These are phyloP conservation scores for Homarus americanus DNA, from an alignment of 1,140 invertebrate genomes.

Conservation along the genomic window DNA sequence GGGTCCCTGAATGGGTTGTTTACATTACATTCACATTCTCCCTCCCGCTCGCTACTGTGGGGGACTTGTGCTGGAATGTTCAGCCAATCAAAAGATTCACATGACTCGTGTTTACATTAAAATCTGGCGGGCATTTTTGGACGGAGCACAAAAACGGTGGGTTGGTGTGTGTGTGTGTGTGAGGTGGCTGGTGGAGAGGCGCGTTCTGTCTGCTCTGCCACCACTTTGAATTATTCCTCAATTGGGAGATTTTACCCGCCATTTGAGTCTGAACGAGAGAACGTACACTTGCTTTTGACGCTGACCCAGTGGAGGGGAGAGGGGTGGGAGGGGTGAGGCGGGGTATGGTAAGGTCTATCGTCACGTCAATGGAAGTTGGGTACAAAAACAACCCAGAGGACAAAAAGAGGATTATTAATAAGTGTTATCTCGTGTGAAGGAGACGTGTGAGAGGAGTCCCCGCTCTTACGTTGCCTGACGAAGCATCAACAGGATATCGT, in stretches of 20 bases:
- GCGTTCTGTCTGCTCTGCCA: background rate
- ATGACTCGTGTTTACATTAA: slow-evolving; percentile 69
- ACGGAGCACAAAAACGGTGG: slow-evolving; percentile 18
- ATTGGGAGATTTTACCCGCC: slow-evolving; percentile 3
- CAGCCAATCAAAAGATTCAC: slow-evolving; percentile 65
- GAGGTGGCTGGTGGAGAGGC: no score
- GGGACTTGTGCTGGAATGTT: slow-evolving; percentile 67
- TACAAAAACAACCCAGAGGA: no score
- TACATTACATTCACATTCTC: slow-evolving; percentile 61
- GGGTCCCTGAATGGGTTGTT: slow-evolving; percentile 61
- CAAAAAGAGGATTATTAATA: no score
- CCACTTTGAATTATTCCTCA: background rate
- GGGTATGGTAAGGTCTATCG: background rate
- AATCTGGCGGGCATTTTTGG: slow-evolving; percentile 45
- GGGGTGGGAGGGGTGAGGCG: no score
- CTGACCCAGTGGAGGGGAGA: background rate
- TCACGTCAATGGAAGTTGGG: background rate
- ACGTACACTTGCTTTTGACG: background rate
- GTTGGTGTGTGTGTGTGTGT: slow-evolving; percentile 10
- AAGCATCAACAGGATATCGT: no score
- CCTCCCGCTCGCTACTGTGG: slow-evolving; percentile 41
- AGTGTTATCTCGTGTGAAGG: no score
- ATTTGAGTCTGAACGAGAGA: slow-evolving; percentile 19
- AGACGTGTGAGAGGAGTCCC: no score
- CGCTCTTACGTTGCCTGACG: no score